Evolutionary conservation across 2,797 vertebrate genomes (phyloP).

Genomic region (Perdix hodgsoniae): DNA sequence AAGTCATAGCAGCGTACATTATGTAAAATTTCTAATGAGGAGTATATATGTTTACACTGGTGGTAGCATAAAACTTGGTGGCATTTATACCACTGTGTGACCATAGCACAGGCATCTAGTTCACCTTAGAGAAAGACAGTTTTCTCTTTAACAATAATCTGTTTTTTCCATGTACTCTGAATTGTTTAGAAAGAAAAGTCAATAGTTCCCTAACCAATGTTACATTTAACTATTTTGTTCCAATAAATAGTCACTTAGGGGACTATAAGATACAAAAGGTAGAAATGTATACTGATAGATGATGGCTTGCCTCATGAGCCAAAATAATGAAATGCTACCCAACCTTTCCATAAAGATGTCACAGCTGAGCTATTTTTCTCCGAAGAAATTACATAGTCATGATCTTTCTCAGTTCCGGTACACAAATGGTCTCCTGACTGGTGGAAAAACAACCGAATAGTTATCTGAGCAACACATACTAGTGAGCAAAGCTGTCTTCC

Average conservation of each 20-base stretch:
- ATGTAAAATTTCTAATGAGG: background rate
- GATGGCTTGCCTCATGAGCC: background rate
- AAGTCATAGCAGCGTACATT: background rate
- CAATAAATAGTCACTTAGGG: background rate
- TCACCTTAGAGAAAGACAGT: background rate
- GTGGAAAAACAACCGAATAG: background rate
- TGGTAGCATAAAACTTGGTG: background rate
- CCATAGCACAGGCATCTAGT: background rate
- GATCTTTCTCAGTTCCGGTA: background rate
- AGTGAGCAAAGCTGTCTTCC: background rate
- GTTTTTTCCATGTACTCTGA: background rate
- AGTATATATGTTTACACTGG: background rate
- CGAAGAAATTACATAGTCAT: background rate
- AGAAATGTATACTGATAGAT: background rate
- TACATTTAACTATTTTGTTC: background rate
- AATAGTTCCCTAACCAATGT: background rate
- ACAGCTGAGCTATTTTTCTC: background rate
- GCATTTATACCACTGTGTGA: background rate
- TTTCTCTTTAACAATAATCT: background rate
- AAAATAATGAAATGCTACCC: background rate
- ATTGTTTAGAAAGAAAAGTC: constrained; percentile 25
- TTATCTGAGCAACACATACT: background rate
- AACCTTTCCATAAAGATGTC: background rate
- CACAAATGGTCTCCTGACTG: background rate
- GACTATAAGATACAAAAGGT: background rate